phyloP scores from a whole-genome alignment of 2,113 vertebrate genomes.

The Grammomys dolichurus region DNA sequence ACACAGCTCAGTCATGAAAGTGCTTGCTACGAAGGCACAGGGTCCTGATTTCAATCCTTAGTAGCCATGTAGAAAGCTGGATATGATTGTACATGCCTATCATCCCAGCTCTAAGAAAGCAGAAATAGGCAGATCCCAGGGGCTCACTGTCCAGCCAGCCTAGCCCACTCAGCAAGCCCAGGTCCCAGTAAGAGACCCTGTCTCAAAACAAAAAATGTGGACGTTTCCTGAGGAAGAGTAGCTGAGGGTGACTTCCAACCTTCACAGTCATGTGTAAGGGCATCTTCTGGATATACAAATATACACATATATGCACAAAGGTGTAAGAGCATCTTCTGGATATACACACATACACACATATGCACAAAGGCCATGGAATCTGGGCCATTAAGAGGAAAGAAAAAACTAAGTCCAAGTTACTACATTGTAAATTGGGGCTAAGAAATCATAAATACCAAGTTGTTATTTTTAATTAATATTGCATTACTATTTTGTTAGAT shows the following conservation, averaged over 20 bases:
- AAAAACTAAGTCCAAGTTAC: conserved; percentile 16
- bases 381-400: not conserved
- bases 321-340: too few relatives aligned
- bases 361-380: not conserved
- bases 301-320: not conserved
- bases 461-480: not conserved
- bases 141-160: not conserved
- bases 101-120: not conserved
- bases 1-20: not conserved
- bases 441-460: not conserved
- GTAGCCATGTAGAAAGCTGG: not conserved
- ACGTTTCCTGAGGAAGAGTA: not conserved
- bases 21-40: not conserved
- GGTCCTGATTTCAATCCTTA: not conserved
- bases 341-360: not conserved
- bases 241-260: not conserved
- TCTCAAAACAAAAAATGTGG: too few relatives aligned
- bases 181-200: not conserved
- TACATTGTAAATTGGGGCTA: not conserved
- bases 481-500: not conserved
- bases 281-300: too few relatives aligned
- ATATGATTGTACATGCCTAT: too few relatives aligned
- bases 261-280: not conserved
- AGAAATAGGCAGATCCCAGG: too few relatives aligned
- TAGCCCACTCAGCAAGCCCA: not conserved